Conservation (phyloP, 2,113 vertebrate species). For the Catharus fuscescens region DNA sequence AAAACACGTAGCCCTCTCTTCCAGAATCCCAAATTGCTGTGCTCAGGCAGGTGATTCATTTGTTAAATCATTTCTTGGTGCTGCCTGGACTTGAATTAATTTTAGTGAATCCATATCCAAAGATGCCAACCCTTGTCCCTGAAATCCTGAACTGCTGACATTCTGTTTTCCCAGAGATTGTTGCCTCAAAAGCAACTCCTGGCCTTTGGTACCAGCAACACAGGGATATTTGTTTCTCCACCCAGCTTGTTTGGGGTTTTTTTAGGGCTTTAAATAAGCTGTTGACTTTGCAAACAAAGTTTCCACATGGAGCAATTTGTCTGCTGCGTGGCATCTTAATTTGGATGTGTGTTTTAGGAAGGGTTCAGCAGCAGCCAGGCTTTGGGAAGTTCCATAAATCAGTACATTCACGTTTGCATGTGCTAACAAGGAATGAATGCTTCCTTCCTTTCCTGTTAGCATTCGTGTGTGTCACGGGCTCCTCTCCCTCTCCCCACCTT, state of each 20-base stretch:
- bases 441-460: constrained; percentile 7
- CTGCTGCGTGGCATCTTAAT: not conserved
- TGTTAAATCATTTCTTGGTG: not conserved
- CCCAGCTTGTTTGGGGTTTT: not conserved
- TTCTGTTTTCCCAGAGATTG: fast-evolving
- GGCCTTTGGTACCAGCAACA: not conserved
- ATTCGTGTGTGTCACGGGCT: not conserved
- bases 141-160: not conserved
- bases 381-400: constrained; percentile 13
- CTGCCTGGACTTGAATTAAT: not conserved
- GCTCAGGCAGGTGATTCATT: fast-evolving
- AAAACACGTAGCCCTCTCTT: fast-evolving
- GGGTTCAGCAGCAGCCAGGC: not conserved
- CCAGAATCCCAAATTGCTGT: not conserved
- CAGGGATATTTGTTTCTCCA: not conserved
- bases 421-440: constrained; percentile 8
- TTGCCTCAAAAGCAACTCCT: not conserved
- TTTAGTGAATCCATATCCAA: not conserved
- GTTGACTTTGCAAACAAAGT: constrained; percentile 8
- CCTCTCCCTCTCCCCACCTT: constrained; percentile 14
- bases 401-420: not conserved
- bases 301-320: not conserved
- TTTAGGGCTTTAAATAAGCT: not conserved
- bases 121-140: not conserved
- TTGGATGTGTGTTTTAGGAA: not conserved